These are phyloP conservation scores for Ptychochromis oligacanthus DNA, from an alignment of 2,113 vertebrate genomes.

Conservation along the genomic window DNA sequence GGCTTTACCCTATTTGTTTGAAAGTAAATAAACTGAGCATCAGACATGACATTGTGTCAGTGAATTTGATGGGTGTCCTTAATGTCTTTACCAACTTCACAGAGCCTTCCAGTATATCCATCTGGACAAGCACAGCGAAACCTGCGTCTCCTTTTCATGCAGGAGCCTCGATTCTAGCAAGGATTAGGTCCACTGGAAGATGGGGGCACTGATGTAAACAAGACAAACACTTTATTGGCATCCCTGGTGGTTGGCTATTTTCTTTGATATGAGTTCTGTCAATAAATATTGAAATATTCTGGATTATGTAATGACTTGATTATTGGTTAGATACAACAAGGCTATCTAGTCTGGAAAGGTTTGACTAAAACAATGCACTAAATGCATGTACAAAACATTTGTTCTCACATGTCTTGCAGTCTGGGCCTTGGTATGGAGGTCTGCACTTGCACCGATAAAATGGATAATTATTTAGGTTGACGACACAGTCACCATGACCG, in stretches of 20 bases:
- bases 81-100: constrained; percentile 3
- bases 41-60: not conserved
- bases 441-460: constrained; percentile 35
- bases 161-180: constrained; percentile 28
- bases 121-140: not conserved
- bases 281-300: no score
- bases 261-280: no score
- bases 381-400: no score
- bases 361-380: no score
- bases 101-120: constrained; percentile 16
- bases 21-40: not conserved
- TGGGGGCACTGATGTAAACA: not conserved
- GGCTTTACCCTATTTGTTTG: no score
- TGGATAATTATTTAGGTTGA: not conserved
- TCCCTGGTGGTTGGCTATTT: no score
- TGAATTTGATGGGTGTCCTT: not conserved
- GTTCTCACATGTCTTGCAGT: constrained; percentile 31
- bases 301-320: no score
- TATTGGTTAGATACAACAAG: no score
- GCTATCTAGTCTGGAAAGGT: no score
- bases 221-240: not conserved
- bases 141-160: not conserved
- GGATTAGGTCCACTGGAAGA: constrained; percentile 26
- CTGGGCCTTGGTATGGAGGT: constrained; percentile 1
- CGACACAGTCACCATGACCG: constrained; percentile 14